Percentiles rank a stretch among this genome's conserved stretches.
Conservation (phyloP, 2,113 vertebrate species). For the Leiothrix lutea region DNA sequence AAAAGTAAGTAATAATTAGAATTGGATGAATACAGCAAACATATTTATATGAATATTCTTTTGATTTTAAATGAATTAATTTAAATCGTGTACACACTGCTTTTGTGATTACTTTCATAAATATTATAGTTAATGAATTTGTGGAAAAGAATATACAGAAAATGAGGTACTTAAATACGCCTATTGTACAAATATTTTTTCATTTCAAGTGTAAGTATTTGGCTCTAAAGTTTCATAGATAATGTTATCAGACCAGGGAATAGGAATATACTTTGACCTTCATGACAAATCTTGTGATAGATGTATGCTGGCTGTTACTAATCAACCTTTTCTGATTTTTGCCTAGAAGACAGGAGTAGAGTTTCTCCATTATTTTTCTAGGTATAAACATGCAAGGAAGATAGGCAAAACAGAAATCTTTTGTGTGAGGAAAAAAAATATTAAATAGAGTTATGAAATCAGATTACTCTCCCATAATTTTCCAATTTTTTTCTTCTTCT, state of each 20-base stretch:
- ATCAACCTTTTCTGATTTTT: neutral
- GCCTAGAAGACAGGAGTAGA: neutral
- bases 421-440: neutral
- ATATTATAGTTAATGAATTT: slow-evolving; percentile 5
- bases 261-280: neutral
- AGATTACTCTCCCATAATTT: neutral
- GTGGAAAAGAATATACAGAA: neutral
- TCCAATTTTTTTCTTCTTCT: neutral
- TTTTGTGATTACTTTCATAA: slow-evolving; percentile 26
- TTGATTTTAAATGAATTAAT: slow-evolving; percentile 25
- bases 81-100: neutral
- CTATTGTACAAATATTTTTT: neutral
- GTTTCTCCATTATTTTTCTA: neutral
- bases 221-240: neutral
- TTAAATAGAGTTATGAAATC: neutral
- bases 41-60: slow-evolving; percentile 26
- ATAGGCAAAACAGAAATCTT: neutral
- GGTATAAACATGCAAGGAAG: neutral
- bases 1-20: slow-evolving; percentile 30
- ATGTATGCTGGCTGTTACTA: neutral
- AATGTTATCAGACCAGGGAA: neutral
- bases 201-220: neutral
- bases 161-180: neutral
- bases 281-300: neutral
- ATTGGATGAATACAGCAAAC: neutral